Percentiles rank a stretch among this genome's conserved stretches.
Evolutionary conservation across 1,140 invertebrate genomes (phyloP).

Genomic region (Pseudomyrmex gracilis): DNA sequence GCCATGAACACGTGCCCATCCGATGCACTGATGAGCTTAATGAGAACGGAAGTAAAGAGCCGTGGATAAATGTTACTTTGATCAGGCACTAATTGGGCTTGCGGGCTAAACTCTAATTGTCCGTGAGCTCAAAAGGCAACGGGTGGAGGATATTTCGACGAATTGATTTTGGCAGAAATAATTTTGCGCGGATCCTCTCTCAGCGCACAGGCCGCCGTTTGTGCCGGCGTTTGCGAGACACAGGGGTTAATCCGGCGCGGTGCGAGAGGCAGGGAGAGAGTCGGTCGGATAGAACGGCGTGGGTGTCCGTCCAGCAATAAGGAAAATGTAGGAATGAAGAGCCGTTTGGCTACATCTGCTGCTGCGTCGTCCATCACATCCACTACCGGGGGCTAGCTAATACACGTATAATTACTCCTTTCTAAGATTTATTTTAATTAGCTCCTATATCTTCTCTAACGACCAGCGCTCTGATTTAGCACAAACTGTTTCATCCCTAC

Average conservation of each 20-base stretch:
- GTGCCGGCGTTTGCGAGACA: slow-evolving; percentile 28
- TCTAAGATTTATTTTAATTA: slow-evolving; percentile 87
- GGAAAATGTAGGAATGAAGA: slow-evolving; percentile 86
- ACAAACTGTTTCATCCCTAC: slow-evolving; percentile 79
- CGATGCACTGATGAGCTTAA: slow-evolving; percentile 77
- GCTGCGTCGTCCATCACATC: slow-evolving; percentile 84
- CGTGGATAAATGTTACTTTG: slow-evolving; percentile 76
- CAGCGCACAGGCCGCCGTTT: slow-evolving; percentile 32
- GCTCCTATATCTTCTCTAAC: slow-evolving; percentile 84
- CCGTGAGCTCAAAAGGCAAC: slow-evolving; percentile 71
- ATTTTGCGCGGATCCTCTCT: slow-evolving; percentile 55
- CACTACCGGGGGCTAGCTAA: slow-evolving; percentile 81
- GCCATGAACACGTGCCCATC: slow-evolving; percentile 77
- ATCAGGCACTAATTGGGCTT: slow-evolving; percentile 75
- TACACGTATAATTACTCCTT: slow-evolving; percentile 86
- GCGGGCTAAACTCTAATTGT: slow-evolving; percentile 76
- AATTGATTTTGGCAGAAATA: slow-evolving; percentile 66
- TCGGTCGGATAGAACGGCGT: slow-evolving; percentile 55
- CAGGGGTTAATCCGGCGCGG: slow-evolving; percentile 42
- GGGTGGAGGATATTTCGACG: slow-evolving; percentile 68
- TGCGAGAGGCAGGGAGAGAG: not conserved
- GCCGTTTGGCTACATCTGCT: slow-evolving; percentile 85
- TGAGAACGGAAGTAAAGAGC: slow-evolving; percentile 76
- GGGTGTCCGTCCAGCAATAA: slow-evolving; percentile 82
- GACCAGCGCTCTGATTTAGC: slow-evolving; percentile 84